Conservation (phyloP, 2,888 invertebrate species). For the Buathra laborator region DNA sequence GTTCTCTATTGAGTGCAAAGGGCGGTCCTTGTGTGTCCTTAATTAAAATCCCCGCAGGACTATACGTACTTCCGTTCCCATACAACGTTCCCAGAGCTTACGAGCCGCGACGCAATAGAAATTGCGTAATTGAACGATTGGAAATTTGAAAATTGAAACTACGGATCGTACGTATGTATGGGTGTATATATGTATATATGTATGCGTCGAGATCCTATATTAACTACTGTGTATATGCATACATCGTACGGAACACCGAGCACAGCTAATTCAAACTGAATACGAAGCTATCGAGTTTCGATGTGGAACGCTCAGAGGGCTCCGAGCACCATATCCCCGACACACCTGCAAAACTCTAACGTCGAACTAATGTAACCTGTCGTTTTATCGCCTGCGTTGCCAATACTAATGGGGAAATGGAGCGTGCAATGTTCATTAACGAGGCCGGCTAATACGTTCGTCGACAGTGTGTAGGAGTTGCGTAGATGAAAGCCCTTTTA, state of each 20-base stretch:
- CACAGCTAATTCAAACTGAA: constrained; percentile 51
- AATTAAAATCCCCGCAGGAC: constrained; percentile 58
- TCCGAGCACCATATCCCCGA: not conserved
- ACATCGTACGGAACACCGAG: constrained; percentile 19
- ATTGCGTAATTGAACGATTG: constrained; percentile 63
- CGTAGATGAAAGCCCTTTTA: not conserved
- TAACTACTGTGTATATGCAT: constrained; percentile 13
- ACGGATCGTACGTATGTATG: constrained; percentile 24
- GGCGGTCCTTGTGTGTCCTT: constrained; percentile 50
- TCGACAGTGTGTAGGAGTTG: not conserved
- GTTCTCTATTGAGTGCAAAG: not conserved
- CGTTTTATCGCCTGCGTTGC: constrained; percentile 34
- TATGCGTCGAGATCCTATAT: constrained; percentile 41
- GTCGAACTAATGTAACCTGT: constrained; percentile 23
- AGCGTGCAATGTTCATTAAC: constrained; percentile 44
- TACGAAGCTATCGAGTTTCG: constrained; percentile 38
- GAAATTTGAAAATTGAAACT: constrained; percentile 68
- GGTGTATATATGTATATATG: constrained; percentile 8
- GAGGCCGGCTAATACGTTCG: constrained; percentile 11
- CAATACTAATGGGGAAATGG: constrained; percentile 35
- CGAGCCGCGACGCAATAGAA: constrained; percentile 25
- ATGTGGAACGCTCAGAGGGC: constrained; percentile 13
- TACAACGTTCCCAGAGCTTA: not conserved
- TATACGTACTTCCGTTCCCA: constrained; percentile 4
- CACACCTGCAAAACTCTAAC: not conserved